Conservation (phyloP, 2,797 vertebrate genomes). For the Clarias platycephalus region DNA sequence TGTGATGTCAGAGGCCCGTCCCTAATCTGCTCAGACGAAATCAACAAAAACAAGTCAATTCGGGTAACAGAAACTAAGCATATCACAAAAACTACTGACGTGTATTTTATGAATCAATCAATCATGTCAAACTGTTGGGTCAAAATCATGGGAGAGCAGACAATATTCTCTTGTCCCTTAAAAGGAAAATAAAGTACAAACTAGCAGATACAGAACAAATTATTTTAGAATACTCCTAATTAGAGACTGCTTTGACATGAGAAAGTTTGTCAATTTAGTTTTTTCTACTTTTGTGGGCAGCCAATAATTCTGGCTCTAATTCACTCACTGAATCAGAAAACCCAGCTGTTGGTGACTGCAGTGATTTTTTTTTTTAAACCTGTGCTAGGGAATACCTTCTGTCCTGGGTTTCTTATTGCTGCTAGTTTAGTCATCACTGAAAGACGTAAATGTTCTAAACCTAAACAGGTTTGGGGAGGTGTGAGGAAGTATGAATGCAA, state of each 20-base stretch:
- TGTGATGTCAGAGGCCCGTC: background rate
- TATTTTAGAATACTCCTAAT: conserved; percentile 4
- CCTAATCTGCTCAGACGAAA: background rate
- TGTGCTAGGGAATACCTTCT: background rate
- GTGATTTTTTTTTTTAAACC: conserved; percentile 18
- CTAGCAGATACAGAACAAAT: background rate
- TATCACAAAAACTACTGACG: background rate
- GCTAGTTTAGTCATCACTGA: background rate
- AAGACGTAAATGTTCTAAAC: background rate
- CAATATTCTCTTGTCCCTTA: background rate
- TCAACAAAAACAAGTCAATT: conserved; percentile 21
- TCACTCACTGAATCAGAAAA: conserved; percentile 29
- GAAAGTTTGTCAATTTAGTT: conserved; percentile 15
- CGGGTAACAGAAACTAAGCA: background rate
- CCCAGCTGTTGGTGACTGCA: conserved; percentile 10
- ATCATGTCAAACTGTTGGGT: background rate
- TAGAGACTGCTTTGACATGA: conserved; percentile 26
- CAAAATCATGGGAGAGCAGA: background rate
- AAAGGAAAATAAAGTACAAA: conserved; percentile 6
- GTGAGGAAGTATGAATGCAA: background rate
- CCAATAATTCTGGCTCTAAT: background rate
- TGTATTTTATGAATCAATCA: background rate
- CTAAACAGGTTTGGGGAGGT: conserved; percentile 26
- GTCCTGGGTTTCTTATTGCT: background rate
- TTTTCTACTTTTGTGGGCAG: background rate